phyloP scores from a whole-genome alignment of 1,140 invertebrate species.

The Neodiprion lecontei region DNA sequence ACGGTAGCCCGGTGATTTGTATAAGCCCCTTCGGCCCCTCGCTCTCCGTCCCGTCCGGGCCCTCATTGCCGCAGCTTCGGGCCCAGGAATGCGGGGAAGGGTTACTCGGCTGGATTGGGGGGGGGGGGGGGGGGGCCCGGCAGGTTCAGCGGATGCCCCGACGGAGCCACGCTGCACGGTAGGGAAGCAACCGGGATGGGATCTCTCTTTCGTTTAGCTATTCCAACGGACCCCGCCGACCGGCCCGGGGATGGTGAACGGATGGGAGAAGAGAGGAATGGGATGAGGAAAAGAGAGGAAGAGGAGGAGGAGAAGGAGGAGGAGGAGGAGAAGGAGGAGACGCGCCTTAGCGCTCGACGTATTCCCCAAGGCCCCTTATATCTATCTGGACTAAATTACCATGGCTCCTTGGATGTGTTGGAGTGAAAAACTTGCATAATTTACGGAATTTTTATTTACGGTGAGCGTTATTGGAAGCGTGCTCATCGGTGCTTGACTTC shows the following conservation, averaged over 20 bases:
- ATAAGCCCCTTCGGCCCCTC: conserved; percentile 54
- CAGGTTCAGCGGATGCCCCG: conserved; percentile 27
- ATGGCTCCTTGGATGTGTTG: too few species aligned
- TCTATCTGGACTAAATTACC: background rate
- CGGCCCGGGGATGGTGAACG: background rate
- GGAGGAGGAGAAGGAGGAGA: conserved; percentile 2
- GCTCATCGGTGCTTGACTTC: too few species aligned
- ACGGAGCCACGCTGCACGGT: conserved; percentile 19
- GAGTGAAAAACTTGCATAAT: too few species aligned
- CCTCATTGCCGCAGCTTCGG: conserved; percentile 28
- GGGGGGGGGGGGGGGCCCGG: conserved; percentile 23
- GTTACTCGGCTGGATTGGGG: conserved; percentile 21
- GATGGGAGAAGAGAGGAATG: background rate
- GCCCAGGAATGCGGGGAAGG: conserved; percentile 28
- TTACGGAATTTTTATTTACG: too few species aligned
- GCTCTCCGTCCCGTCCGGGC: conserved; percentile 37
- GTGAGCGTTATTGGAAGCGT: too few species aligned
- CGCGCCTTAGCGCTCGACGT: background rate
- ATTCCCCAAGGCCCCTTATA: background rate
- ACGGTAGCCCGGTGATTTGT: conserved; percentile 58
- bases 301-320: too few species aligned
- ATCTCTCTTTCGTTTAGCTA: conserved; percentile 20
- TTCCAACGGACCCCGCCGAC: conserved; percentile 8
- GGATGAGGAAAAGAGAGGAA: background rate
- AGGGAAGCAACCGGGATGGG: conserved; percentile 7